Base-by-base conservation (phyloP, 2,113 vertebrate genomes). In the Cryptomyrus ogoouensis region DNA sequence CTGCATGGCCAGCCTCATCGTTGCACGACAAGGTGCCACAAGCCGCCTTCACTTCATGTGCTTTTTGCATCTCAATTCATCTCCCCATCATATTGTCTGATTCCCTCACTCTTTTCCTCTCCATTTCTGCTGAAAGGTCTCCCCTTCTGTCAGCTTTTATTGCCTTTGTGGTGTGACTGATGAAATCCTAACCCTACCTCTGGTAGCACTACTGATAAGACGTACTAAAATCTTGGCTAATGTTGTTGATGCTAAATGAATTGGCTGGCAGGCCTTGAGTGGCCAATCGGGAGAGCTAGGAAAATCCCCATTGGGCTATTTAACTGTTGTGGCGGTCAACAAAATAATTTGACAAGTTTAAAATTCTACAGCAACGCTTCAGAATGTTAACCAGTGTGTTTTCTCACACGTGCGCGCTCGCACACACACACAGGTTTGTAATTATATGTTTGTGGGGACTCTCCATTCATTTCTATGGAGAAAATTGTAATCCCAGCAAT, bases 1-100 rank as follows among this genome's bases (percentile, higher is more conserved):
- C 94, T 96, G 96, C 93, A 96, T 96, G 96, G 96, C 96, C 0
- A 96, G 96, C 74, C 94, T 96, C 85, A 96, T 96, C 31, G 96
- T 96, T 17, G 96, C 96, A 58, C 94, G 96, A 62, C 96, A 96
- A 95, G 96, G 96, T 96, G 84, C 21, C n/a, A 17, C 27, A 19
- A 5, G 4, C 66, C 27, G 4, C 15, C 47, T 49, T 49, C 21
- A 4, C 8, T 46, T 49, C 12, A 46, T 19, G 1, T 24, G 52
- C 58, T 31, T 74, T 74, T 10, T n/a, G 56, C 27, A 42, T 88
- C 5, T 44, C 52, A 10, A 24, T 47, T 47, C 8, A 24, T 62
- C 31, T 21, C 21, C 52, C 49, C 70, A 10, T 31, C 44, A 27
- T n/a, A 53, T 50, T 52, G 17, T 46, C 42, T 3, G 83, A 46